phyloP scores from a whole-genome alignment of 2,113 vertebrate genomes.

The Thamnaconus septentrionalis region DNA sequence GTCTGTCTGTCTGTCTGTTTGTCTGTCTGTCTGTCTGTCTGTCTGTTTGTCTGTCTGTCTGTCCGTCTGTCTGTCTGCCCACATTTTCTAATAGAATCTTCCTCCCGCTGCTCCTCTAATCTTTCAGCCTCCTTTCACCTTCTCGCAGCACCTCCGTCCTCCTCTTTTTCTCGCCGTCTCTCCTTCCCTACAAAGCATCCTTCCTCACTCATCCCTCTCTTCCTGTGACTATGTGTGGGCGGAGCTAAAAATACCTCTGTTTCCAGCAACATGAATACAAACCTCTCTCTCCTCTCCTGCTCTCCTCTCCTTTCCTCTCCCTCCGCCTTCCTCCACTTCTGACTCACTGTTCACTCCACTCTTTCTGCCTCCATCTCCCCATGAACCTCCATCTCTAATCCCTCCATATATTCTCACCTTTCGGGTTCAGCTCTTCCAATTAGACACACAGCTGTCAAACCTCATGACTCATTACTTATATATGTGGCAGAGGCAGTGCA shows the following conservation, averaged over 20 bases:
- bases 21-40: no score
- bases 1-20: background rate
- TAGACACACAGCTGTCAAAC: no score
- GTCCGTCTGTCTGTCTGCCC: no score
- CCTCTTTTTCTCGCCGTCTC: slow-evolving; percentile 14
- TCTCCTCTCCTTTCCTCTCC: slow-evolving; percentile 23
- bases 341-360: slow-evolving; percentile 59
- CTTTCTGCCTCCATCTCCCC: slow-evolving; percentile 22
- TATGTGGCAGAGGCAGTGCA: no score
- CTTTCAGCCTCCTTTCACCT: slow-evolving; percentile 19
- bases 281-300: slow-evolving; percentile 54
- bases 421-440: no score
- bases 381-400: background rate
- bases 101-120: slow-evolving; percentile 41
- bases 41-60: no score
- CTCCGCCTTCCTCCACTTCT: slow-evolving; percentile 50
- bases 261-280: slow-evolving; percentile 71
- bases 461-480: no score
- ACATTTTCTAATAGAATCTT: slow-evolving; percentile 24
- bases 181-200: slow-evolving; percentile 26
- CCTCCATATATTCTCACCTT: background rate
- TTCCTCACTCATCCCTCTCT: slow-evolving; percentile 36
- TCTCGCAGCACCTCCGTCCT: background rate
- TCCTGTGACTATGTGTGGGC: slow-evolving; percentile 56
- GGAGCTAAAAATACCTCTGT: slow-evolving; percentile 75